Evolutionary conservation across 2,888 invertebrate genomes (phyloP).

Genomic region (Steinernema scapterisci): DNA sequence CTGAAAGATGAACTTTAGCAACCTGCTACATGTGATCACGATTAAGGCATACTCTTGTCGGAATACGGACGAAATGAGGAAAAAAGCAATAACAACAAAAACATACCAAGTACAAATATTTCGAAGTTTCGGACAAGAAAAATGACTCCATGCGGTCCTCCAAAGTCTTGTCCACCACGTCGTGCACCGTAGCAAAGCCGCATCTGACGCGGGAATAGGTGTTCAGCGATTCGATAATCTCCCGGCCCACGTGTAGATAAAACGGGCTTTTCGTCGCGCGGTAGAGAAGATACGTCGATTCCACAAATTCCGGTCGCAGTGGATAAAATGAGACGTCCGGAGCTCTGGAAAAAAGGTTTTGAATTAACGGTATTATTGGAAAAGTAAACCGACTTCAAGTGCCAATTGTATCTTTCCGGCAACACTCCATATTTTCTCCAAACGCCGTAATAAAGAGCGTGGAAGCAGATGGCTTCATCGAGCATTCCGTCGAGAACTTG

Average conservation of each 20-base stretch:
- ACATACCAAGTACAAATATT: conserved; percentile 74
- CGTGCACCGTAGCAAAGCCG: conserved; percentile 75
- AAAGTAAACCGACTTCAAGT: conserved; percentile 56
- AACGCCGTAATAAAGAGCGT: conserved; percentile 74
- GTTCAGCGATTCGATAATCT: conserved; percentile 71
- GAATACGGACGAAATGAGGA: background rate
- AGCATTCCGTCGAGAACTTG: conserved; percentile 74
- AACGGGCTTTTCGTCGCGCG: conserved; percentile 75
- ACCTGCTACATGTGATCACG: too few species aligned
- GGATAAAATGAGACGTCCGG: conserved; percentile 75
- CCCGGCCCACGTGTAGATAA: conserved; percentile 75
- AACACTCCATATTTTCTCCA: conserved; percentile 74
- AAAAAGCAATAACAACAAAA: background rate
- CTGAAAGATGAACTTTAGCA: conserved; percentile 69
- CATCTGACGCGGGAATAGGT: conserved; percentile 69
- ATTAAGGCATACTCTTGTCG: background rate
- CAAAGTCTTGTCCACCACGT: conserved; percentile 73
- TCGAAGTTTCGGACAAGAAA: conserved; percentile 75
- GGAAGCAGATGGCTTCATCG: conserved; percentile 75
- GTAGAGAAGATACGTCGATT: conserved; percentile 75
- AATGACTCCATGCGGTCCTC: conserved; percentile 76
- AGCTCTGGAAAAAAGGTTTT: conserved; percentile 56
- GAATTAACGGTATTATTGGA: background rate
- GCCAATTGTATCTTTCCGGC: conserved; percentile 72
- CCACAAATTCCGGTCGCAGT: conserved; percentile 74